Evolutionary conservation across 2,797 vertebrate species (phyloP).

Genomic region (Furcifer pardalis): DNA sequence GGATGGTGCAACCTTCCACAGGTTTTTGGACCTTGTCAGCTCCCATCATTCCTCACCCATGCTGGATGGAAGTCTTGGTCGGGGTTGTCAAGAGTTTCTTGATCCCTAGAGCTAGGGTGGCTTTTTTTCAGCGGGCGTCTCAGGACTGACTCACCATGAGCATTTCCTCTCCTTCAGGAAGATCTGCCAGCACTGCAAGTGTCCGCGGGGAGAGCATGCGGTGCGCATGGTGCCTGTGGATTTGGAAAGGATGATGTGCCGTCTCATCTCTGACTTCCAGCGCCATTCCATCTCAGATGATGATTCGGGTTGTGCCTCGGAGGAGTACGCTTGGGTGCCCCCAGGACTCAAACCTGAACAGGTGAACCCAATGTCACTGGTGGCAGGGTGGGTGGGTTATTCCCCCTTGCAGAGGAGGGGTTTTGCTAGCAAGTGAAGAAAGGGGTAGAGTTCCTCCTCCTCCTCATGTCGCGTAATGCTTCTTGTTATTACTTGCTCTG

Average conservation of each 20-base stretch:
- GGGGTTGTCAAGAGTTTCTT: too few species aligned
- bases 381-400: background rate
- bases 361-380: slow-evolving; percentile 70
- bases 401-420: background rate
- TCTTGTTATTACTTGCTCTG: too few species aligned
- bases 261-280: slow-evolving; percentile 89
- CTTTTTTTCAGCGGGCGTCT: background rate
- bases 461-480: background rate
- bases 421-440: background rate
- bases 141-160: background rate
- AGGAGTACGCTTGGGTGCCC: slow-evolving; percentile 92
- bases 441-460: background rate
- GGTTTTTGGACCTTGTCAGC: background rate
- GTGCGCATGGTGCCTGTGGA: slow-evolving; percentile 83
- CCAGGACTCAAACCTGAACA: slow-evolving; percentile 91
- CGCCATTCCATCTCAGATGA: slow-evolving; percentile 90
- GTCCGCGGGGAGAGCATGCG: slow-evolving; percentile 88
- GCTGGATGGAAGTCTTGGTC: background rate
- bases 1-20: background rate
- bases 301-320: slow-evolving; percentile 89
- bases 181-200: slow-evolving; percentile 94
- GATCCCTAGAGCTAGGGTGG: background rate
- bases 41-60: background rate
- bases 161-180: slow-evolving; percentile 76
- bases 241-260: slow-evolving; percentile 90